phyloP scores from a whole-genome alignment of 2,888 invertebrate genomes.

The Parnassius apollo region DNA sequence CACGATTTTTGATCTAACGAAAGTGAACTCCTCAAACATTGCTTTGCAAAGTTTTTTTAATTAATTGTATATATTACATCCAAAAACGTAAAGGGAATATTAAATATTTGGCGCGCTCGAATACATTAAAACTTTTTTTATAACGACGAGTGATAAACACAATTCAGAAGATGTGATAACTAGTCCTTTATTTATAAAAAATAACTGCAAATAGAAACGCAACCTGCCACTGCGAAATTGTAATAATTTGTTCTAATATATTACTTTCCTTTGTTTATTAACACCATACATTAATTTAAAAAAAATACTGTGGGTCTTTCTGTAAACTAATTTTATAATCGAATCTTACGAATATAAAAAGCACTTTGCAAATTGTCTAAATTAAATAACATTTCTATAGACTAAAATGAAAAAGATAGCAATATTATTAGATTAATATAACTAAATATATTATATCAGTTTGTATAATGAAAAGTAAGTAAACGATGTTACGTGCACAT shows the following conservation, averaged over 20 bases:
- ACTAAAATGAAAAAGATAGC: slow-evolving; percentile 80
- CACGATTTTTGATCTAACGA: no score
- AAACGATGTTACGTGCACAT: slow-evolving; percentile 68
- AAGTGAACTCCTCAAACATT: no score
- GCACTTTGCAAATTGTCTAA: slow-evolving; percentile 59
- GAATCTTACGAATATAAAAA: slow-evolving; percentile 39
- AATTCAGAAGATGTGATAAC: slow-evolving; percentile 80
- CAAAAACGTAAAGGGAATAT: neutral
- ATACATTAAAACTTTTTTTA: neutral
- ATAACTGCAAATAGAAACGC: slow-evolving; percentile 41
- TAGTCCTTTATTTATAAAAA: slow-evolving; percentile 70
- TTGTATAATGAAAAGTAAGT: slow-evolving; percentile 74
- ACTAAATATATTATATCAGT: slow-evolving; percentile 73
- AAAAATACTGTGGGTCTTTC: slow-evolving; percentile 14
- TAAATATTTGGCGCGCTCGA: neutral
- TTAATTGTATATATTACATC: no score
- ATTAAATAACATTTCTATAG: slow-evolving; percentile 77
- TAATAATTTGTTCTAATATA: neutral
- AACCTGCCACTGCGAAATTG: neutral
- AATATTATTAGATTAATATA: slow-evolving; percentile 79
- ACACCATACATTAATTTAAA: neutral
- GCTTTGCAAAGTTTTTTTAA: no score
- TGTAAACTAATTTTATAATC: slow-evolving; percentile 24
- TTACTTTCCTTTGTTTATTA: neutral
- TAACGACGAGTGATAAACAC: slow-evolving; percentile 47